phyloP scores from a whole-genome alignment of 2,113 vertebrate species.

The Otocyon megalotis region DNA sequence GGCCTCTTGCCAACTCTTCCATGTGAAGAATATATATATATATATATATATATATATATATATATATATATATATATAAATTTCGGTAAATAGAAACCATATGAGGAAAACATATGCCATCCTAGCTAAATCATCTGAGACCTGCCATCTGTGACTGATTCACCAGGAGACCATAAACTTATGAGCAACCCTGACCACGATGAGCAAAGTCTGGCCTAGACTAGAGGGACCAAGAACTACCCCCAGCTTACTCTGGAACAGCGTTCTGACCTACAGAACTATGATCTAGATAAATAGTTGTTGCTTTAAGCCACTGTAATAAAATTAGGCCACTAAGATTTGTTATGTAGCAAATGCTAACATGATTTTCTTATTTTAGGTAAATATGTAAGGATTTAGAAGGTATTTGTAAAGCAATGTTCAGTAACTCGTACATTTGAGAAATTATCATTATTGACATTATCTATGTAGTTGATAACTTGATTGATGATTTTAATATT shows the following conservation, averaged over 20 bases:
- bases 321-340: background rate
- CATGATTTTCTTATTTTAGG: background rate
- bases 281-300: too few species aligned
- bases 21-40: background rate
- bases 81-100: background rate
- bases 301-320: background rate
- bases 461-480: background rate
- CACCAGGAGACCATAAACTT: background rate
- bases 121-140: background rate
- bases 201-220: background rate
- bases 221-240: background rate
- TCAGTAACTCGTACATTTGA: background rate
- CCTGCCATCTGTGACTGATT: background rate
- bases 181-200: background rate
- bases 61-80: background rate
- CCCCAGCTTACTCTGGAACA: background rate
- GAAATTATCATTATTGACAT: background rate
- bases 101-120: background rate
- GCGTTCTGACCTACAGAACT: background rate
- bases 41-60: background rate
- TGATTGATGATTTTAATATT: constrained; percentile 7
- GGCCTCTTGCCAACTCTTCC: background rate
- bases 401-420: background rate
- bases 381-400: background rate
- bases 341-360: background rate